Percentiles rank a stretch among this genome's conserved stretches.
phyloP scores from a whole-genome alignment of 2,888 invertebrate genomes.

The Tyria jacobaeae region DNA sequence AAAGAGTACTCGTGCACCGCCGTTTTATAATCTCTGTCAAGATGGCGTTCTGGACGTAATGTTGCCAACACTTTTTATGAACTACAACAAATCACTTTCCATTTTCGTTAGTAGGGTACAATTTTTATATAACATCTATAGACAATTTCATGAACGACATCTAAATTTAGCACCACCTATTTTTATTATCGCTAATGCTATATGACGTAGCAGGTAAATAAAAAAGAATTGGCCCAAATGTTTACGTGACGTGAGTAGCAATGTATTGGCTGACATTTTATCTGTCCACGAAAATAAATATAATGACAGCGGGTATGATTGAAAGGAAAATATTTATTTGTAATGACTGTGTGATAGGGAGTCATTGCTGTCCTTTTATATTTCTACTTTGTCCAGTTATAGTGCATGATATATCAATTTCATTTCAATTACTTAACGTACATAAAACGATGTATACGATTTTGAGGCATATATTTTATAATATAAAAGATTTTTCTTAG shows the following conservation, averaged over 20 bases:
- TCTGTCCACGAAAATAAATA: constrained; percentile 35
- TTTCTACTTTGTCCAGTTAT: not conserved
- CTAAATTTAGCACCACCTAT: constrained; percentile 42
- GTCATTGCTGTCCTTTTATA: constrained; percentile 1
- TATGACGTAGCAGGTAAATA: constrained; percentile 44
- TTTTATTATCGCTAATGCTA: constrained; percentile 47
- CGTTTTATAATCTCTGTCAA: no score
- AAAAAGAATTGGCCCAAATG: constrained; percentile 43
- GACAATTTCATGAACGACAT: constrained; percentile 38
- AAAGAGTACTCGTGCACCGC: no score
- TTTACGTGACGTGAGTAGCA: constrained; percentile 37
- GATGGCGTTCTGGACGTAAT: no score
- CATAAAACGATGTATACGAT: not conserved
- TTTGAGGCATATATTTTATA: not conserved
- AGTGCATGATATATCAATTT: not conserved
- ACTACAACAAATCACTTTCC: no score
- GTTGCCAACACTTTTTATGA: no score
- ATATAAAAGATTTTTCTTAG: no score
- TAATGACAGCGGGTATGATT: constrained; percentile 19
- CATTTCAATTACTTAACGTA: not conserved
- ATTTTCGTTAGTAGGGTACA: not conserved
- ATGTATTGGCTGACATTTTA: constrained; percentile 31
- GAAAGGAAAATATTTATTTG: constrained; percentile 13
- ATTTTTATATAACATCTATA: constrained; percentile 23
- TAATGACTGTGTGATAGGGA: constrained; percentile 1